phyloP scores from a whole-genome alignment of 2,797 vertebrate genomes.

The Nyctibius grandis region DNA sequence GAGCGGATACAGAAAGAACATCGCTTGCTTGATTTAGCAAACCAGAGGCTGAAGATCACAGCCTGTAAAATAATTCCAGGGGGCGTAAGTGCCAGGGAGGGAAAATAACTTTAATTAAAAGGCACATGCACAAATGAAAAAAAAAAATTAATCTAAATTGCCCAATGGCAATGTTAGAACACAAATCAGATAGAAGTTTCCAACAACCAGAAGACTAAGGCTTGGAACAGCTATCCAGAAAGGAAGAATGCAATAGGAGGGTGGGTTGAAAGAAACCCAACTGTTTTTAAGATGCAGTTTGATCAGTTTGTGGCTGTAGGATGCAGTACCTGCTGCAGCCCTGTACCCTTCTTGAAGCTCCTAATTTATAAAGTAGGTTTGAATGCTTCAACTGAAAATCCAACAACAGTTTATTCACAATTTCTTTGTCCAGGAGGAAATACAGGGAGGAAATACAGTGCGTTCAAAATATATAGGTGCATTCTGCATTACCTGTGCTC shows the following conservation, averaged over 20 bases:
- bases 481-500: background rate
- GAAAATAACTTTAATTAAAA: slow-evolving; percentile 54
- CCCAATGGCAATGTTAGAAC: background rate
- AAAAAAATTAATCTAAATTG: background rate
- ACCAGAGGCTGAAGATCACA: background rate
- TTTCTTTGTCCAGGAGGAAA: background rate
- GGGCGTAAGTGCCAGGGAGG: background rate
- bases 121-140: background rate
- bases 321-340: background rate
- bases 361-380: background rate
- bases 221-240: background rate
- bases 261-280: background rate
- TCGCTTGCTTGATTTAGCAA: background rate
- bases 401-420: background rate
- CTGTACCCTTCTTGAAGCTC: background rate
- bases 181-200: background rate
- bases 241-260: background rate
- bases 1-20: background rate
- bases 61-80: slow-evolving; percentile 1
- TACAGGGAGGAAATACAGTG: background rate
- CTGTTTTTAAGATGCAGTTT: background rate
- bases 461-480: background rate
- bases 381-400: background rate
- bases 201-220: background rate
- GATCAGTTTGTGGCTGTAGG: background rate